These are phyloP conservation scores for Brienomyrus brachyistius DNA, from an alignment of 2,113 vertebrate species.

Conservation along the genomic window DNA sequence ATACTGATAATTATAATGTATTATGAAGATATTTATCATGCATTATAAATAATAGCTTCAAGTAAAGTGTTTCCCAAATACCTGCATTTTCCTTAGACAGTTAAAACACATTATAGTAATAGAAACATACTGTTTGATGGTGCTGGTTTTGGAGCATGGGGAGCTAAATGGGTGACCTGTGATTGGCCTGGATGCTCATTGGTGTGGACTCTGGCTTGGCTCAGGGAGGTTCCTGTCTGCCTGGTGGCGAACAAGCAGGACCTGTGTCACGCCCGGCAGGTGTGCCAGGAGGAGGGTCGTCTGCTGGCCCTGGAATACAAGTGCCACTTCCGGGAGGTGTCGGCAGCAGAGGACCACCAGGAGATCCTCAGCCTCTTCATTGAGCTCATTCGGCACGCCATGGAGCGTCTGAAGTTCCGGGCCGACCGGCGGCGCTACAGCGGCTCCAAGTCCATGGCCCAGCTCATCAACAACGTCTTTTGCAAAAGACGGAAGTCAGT, in stretches of 20 bases:
- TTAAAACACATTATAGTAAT: background rate
- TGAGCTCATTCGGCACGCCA: constrained; percentile 57
- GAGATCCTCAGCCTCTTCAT: constrained; percentile 62
- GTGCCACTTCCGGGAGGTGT: constrained; percentile 64
- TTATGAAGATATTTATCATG: background rate
- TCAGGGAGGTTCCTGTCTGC: constrained; percentile 58
- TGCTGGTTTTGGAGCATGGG: background rate
- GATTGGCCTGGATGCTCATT: background rate
- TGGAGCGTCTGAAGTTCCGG: constrained; percentile 57
- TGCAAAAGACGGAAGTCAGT: constrained; percentile 67
- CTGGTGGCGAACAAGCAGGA: constrained; percentile 68
- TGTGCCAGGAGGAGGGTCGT: constrained; percentile 58
- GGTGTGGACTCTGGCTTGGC: constrained; percentile 1
- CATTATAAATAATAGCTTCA: background rate
- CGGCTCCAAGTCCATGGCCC: constrained; percentile 66
- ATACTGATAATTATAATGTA: background rate
- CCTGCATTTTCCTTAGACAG: background rate
- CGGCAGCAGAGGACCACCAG: constrained; percentile 62
- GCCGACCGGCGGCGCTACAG: constrained; percentile 60
- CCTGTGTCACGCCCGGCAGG: constrained; percentile 61
- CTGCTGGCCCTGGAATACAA: constrained; percentile 53
- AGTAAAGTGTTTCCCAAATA: background rate
- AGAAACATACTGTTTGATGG: background rate
- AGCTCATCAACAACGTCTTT: constrained; percentile 67
- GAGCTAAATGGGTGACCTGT: background rate